Conservation (phyloP, 2,113 vertebrate species). For the Mellivora capensis region DNA sequence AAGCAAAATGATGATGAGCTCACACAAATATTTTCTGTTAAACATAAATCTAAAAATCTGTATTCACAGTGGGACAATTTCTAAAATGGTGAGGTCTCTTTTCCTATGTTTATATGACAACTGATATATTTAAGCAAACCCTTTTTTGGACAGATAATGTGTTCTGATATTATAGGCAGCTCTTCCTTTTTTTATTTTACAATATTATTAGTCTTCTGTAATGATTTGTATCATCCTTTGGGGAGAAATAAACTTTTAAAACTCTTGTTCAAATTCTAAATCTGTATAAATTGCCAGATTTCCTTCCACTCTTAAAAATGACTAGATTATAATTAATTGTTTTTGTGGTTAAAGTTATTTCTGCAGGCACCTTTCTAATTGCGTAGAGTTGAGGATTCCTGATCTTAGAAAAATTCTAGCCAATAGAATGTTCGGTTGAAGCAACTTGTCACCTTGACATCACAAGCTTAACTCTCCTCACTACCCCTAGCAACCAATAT, state of each 20-base stretch:
- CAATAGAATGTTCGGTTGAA: neutral
- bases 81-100: neutral
- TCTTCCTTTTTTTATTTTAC: neutral
- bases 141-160: neutral
- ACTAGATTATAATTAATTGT: conserved; percentile 19
- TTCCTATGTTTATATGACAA: neutral
- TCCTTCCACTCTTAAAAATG: neutral
- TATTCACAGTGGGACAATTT: neutral
- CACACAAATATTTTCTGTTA: neutral
- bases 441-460: neutral
- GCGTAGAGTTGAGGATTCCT: neutral
- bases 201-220: neutral
- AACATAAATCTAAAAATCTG: neutral
- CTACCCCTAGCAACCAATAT: conserved; percentile 15
- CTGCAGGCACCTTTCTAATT: neutral
- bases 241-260: neutral
- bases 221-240: neutral
- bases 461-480: neutral
- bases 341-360: conserved; percentile 16
- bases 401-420: neutral
- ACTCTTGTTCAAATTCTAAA: neutral
- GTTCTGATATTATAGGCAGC: neutral
- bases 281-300: neutral
- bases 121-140: neutral
- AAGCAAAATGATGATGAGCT: neutral